Conservation (phyloP, 2,888 invertebrate genomes). For the Synanthedon tipuliformis region DNA sequence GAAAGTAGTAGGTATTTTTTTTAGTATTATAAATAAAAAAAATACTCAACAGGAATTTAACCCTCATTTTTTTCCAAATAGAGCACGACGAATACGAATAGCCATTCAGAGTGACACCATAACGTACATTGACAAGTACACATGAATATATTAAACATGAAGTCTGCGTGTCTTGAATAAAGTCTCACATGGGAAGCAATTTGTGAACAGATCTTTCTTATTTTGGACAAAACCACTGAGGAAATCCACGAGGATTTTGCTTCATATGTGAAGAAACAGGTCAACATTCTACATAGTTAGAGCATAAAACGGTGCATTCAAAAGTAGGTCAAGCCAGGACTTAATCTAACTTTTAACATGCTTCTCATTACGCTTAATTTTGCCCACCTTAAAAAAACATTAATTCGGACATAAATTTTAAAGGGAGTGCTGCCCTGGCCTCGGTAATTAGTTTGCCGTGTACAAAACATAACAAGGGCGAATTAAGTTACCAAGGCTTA, state of each 20-base stretch:
- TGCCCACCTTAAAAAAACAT: conserved; percentile 8
- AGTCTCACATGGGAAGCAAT: background rate
- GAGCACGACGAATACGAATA: too few species aligned
- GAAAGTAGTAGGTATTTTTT: too few species aligned
- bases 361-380: conserved; percentile 24
- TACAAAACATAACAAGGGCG: conserved; percentile 11
- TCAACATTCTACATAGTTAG: background rate
- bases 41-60: too few species aligned
- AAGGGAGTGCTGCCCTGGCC: conserved; percentile 9
- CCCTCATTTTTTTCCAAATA: too few species aligned
- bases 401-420: conserved; percentile 32
- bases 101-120: too few species aligned
- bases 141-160: too few species aligned
- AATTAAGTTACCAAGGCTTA: background rate
- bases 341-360: conserved; percentile 7
- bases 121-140: too few species aligned
- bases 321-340: background rate
- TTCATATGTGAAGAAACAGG: background rate
- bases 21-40: too few species aligned
- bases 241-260: too few species aligned
- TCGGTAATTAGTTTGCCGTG: conserved; percentile 23
- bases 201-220: background rate
- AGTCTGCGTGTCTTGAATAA: background rate
- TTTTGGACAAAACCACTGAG: background rate
- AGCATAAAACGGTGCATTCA: background rate